A percentile compares a stretch with the other conserved stretches of the same genome.
Conservation (phyloP, 2,888 invertebrate species). For the Liodrosophila aerea region DNA sequence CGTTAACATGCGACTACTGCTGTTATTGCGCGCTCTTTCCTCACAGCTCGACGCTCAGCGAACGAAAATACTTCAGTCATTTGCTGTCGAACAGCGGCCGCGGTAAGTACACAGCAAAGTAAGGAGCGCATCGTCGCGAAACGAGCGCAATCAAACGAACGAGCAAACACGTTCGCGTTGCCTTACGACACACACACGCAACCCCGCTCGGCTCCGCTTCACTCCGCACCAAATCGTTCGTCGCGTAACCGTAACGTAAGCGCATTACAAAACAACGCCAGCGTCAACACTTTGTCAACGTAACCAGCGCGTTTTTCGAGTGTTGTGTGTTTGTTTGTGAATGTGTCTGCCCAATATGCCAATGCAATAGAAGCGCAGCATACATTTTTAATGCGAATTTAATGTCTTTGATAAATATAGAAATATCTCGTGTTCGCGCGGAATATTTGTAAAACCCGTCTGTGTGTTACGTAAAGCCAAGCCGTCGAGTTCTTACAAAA, state of each 20-base stretch:
- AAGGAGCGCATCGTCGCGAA: slow-evolving; percentile 35
- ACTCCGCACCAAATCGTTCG: slow-evolving; percentile 19
- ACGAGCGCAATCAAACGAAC: slow-evolving; percentile 32
- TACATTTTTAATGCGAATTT: slow-evolving; percentile 14
- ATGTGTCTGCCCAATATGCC: slow-evolving; percentile 8
- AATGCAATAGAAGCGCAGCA: slow-evolving; percentile 21
- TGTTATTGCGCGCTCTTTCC: slow-evolving; percentile 4
- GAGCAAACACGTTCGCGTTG: slow-evolving; percentile 64
- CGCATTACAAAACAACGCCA: slow-evolving; percentile 66
- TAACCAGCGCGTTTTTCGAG: slow-evolving; percentile 35
- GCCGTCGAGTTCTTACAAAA: slow-evolving; percentile 73
- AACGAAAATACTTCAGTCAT: slow-evolving; percentile 23
- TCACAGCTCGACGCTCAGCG: too few relatives aligned
- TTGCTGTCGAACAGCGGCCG: slow-evolving; percentile 77
- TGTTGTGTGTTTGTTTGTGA: slow-evolving; percentile 9
- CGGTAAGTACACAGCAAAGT: slow-evolving; percentile 61
- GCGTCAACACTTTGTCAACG: slow-evolving; percentile 33
- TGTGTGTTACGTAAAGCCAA: slow-evolving; percentile 72
- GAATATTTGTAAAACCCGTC: slow-evolving; percentile 52
- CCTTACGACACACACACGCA: slow-evolving; percentile 28
- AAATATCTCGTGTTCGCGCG: slow-evolving; percentile 29
- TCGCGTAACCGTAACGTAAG: slow-evolving; percentile 68
- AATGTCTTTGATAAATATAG: slow-evolving; percentile 13
- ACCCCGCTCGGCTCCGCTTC: too few relatives aligned
- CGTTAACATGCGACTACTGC: slow-evolving; percentile 1